Conservation (phyloP, 2,113 vertebrate genomes). For the Semicossyphus pulcher region DNA sequence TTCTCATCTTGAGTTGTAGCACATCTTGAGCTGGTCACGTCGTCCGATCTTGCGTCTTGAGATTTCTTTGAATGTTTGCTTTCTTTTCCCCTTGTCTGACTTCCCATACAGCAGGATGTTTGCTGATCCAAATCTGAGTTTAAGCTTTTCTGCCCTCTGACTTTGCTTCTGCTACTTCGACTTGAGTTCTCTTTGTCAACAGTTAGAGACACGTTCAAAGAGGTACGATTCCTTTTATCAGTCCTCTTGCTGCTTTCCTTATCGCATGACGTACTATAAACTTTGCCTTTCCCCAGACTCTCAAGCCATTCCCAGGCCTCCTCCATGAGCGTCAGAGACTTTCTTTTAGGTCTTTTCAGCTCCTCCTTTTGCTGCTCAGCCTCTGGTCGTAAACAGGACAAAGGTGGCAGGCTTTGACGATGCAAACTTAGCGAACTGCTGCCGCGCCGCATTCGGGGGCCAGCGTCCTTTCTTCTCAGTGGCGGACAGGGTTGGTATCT, state of each 20-base stretch:
- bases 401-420: constrained; percentile 81
- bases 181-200: constrained; percentile 29
- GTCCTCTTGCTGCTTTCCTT: constrained; percentile 66
- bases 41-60: background rate
- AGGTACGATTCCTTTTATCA: constrained; percentile 58
- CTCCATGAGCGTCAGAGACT: constrained; percentile 84
- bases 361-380: constrained; percentile 55
- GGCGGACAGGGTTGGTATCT: constrained; percentile 66
- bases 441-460: constrained; percentile 42
- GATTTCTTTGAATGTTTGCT: constrained; percentile 48
- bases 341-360: constrained; percentile 80
- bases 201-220: constrained; percentile 46
- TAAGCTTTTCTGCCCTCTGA: constrained; percentile 47
- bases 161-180: constrained; percentile 37
- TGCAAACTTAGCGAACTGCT: constrained; percentile 59
- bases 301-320: constrained; percentile 86
- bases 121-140: constrained; percentile 64
- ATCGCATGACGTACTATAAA: constrained; percentile 69
- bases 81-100: constrained; percentile 42
- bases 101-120: constrained; percentile 75
- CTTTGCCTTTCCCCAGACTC: constrained; percentile 77
- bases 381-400: constrained; percentile 62
- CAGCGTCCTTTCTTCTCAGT: constrained; percentile 70
- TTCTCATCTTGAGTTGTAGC: constrained; percentile 49
- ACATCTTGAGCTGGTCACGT: background rate